These are phyloP conservation scores for Geococcyx californianus DNA, from an alignment of 2,113 vertebrate species.

Conservation along the genomic window DNA sequence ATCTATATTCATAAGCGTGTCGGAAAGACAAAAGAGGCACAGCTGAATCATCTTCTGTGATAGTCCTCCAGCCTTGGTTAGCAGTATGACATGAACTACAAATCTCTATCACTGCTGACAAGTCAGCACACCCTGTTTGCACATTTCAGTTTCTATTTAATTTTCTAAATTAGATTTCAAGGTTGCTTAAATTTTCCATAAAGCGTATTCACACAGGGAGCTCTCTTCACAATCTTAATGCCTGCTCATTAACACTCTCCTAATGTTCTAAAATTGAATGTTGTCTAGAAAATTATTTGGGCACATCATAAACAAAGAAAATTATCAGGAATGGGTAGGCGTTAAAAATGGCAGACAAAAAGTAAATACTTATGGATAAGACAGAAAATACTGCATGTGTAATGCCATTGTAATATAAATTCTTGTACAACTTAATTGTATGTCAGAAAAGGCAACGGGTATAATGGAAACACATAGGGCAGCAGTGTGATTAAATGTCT, in stretches of 20 bases:
- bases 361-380: not conserved
- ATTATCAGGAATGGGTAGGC: not conserved
- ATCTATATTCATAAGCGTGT: not conserved
- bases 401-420: not conserved
- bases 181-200: not conserved
- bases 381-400: not conserved
- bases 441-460: not conserved
- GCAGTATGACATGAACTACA: not conserved
- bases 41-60: not conserved
- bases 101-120: not conserved
- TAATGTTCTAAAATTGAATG: not conserved
- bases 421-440: not conserved
- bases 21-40: not conserved
- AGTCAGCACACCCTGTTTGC: not conserved
- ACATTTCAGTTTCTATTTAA: not conserved
- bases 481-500: not conserved
- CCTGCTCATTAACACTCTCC: not conserved
- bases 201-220: not conserved
- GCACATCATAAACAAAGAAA: not conserved
- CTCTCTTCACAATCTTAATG: not conserved
- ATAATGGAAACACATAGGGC: not conserved
- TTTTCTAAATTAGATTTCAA: constrained; percentile 30
- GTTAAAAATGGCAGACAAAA: constrained; percentile 5
- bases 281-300: not conserved
- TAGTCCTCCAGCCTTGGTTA: not conserved